A percentile compares a stretch with the other conserved stretches of the same genome.
These are phyloP conservation scores for Danio kyathit DNA, from an alignment of 2,797 vertebrate species.

Conservation along the genomic window DNA sequence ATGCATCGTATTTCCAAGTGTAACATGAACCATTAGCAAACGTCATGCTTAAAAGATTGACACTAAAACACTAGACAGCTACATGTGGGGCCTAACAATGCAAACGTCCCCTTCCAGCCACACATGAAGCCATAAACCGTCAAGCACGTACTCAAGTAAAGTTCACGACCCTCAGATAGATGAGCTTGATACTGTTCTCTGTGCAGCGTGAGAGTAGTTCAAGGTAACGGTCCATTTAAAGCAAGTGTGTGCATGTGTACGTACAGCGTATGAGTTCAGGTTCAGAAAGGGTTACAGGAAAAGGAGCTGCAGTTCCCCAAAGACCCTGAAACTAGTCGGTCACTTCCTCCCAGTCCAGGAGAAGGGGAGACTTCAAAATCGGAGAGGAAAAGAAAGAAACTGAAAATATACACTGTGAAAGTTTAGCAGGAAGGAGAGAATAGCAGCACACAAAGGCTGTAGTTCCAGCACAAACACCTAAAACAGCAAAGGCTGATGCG, in stretches of 20 bases:
- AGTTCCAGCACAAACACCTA: slow-evolving; percentile 20
- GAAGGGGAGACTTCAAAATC: slow-evolving; percentile 14
- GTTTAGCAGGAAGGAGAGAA: slow-evolving; percentile 7
- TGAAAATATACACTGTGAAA: slow-evolving; percentile 14
- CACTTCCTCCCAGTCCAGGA: slow-evolving; percentile 75
- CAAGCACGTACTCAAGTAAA: slow-evolving; percentile 21
- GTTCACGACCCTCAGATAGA: slow-evolving; percentile 4
- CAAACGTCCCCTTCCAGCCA: slow-evolving; percentile 9
- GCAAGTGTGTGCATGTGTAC: background rate
- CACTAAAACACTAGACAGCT: background rate
- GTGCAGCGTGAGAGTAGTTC: background rate
- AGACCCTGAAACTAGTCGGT: slow-evolving; percentile 77
- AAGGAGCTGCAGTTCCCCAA: slow-evolving; percentile 77
- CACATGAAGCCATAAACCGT: background rate
- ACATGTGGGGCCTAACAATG: background rate
- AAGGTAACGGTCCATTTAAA: slow-evolving; percentile 51
- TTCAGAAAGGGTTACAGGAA: slow-evolving; percentile 82
- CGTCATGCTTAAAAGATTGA: background rate
- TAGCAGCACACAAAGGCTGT: slow-evolving; percentile 2
- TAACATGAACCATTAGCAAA: slow-evolving; percentile 1
- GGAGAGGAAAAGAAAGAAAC: slow-evolving; percentile 17
- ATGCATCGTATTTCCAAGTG: background rate
- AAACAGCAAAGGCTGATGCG: slow-evolving; percentile 57
- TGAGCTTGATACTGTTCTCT: slow-evolving; percentile 1
- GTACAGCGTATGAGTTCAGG: slow-evolving; percentile 27